A percentile compares a stretch with the other conserved stretches of the same genome.
phyloP scores from a whole-genome alignment of 2,797 vertebrate species.

The Lemur catta region DNA sequence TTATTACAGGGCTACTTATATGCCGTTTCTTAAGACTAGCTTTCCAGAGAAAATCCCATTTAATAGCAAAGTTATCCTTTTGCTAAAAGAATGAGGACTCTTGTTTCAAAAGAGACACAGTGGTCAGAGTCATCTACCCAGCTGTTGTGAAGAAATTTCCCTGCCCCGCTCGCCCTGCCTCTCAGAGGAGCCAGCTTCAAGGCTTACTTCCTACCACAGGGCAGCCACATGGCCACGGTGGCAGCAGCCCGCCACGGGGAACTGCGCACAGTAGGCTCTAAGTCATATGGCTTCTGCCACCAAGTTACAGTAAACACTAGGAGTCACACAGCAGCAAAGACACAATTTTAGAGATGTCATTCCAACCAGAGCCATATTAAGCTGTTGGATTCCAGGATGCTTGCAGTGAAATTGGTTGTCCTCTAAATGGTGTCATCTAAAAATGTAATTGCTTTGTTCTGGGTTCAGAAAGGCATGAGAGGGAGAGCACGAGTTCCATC shows the following conservation, averaged over 20 bases:
- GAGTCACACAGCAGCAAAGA: conserved; percentile 73
- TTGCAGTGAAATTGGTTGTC: conserved; percentile 79
- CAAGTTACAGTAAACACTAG: conserved; percentile 73
- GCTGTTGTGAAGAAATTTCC: background rate
- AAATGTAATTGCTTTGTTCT: conserved; percentile 81
- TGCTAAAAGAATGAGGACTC: conserved; percentile 22
- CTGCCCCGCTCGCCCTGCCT: background rate
- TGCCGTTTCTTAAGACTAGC: conserved; percentile 1
- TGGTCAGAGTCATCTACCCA: background rate
- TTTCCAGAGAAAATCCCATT: conserved; percentile 30
- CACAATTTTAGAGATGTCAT: conserved; percentile 76
- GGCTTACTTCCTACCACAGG: background rate
- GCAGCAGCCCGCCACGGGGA: conserved; percentile 42
- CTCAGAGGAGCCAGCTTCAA: background rate
- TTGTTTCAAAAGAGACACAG: conserved; percentile 53
- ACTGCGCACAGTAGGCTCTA: conserved; percentile 60
- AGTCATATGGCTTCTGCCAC: conserved; percentile 64
- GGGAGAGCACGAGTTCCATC: background rate
- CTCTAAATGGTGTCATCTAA: conserved; percentile 81
- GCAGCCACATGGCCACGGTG: background rate
- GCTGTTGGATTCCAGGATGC: conserved; percentile 76
- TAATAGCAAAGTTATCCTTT: conserved; percentile 60
- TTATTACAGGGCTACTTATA: conserved; percentile 39
- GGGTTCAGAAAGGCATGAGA: conserved; percentile 72
- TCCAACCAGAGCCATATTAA: conserved; percentile 73